Conservation (phyloP, 2,113 vertebrate species). For the Eulacestoma nigropectus region DNA sequence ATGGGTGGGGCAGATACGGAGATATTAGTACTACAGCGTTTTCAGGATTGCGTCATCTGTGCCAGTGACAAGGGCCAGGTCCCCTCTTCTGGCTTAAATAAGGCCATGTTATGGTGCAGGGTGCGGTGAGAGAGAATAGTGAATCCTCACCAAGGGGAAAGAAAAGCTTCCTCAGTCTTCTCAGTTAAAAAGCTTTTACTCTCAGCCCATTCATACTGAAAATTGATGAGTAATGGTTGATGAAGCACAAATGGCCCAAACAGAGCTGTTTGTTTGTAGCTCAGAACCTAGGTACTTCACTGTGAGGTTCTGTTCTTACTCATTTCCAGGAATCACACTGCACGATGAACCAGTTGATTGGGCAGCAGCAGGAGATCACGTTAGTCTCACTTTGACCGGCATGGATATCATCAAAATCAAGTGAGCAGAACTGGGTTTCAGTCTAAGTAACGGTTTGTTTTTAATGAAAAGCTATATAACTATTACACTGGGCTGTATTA, state of each 20-base stretch:
- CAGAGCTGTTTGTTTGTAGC: conserved; percentile 68
- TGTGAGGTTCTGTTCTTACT: conserved; percentile 73
- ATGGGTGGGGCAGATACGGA: conserved; percentile 24
- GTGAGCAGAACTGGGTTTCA: conserved; percentile 77
- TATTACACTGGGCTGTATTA: neutral
- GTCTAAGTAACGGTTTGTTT: conserved; percentile 61
- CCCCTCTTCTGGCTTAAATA: conserved; percentile 12
- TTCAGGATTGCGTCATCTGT: conserved; percentile 55
- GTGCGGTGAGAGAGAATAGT: conserved; percentile 47
- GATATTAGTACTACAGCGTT: conserved; percentile 25
- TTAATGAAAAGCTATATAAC: conserved; percentile 45
- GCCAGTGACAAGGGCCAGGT: neutral
- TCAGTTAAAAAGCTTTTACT: conserved; percentile 70
- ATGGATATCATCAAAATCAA: conserved; percentile 99
- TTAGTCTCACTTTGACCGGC: conserved; percentile 95
- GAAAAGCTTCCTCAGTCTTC: conserved; percentile 46
- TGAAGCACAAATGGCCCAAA: conserved; percentile 61
- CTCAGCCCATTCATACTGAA: conserved; percentile 77
- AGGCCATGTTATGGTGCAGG: conserved; percentile 46
- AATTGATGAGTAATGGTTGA: conserved; percentile 78
- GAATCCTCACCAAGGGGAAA: neutral
- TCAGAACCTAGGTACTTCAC: conserved; percentile 71
- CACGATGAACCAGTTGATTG: conserved; percentile 93
- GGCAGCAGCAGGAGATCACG: conserved; percentile 95
- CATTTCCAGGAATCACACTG: conserved; percentile 91